These are phyloP conservation scores for Tapirus indicus DNA, from an alignment of 2,797 vertebrate species.

Conservation along the genomic window DNA sequence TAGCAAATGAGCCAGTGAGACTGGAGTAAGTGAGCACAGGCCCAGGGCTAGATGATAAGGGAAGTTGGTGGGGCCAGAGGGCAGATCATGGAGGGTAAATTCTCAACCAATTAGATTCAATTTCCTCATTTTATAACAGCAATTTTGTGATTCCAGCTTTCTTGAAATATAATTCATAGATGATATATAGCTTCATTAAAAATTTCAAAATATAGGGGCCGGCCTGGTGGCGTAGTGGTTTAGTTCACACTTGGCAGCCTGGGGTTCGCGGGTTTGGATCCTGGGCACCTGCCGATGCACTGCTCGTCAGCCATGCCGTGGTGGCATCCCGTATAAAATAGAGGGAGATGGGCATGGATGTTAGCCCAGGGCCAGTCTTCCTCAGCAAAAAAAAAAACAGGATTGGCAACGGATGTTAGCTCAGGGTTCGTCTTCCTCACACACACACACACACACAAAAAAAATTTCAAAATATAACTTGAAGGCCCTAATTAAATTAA, in stretches of 20 bases:
- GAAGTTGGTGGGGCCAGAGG: neutral
- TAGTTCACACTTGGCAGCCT: too few relatives aligned
- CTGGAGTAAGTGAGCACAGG: neutral
- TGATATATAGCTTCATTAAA: slow-evolving; percentile 14
- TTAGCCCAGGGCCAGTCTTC: too few relatives aligned
- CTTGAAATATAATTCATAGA: slow-evolving; percentile 1
- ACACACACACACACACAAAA: too few relatives aligned
- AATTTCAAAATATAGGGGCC: neutral
- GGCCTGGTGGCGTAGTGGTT: too few relatives aligned
- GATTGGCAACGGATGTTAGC: too few relatives aligned
- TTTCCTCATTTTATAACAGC: neutral
- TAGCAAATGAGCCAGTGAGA: neutral
- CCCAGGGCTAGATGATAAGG: neutral
- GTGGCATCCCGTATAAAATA: too few relatives aligned
- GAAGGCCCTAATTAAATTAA: neutral
- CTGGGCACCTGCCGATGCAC: too few relatives aligned
- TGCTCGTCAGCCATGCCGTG: too few relatives aligned
- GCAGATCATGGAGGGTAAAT: neutral
- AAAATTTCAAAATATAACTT: slow-evolving; percentile 40
- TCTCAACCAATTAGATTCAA: neutral
- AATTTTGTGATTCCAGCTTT: neutral
- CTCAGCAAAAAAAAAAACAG: too few relatives aligned
- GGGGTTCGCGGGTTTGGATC: too few relatives aligned
- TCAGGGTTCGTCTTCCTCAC: too few relatives aligned
- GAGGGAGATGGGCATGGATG: too few relatives aligned